A percentile compares a stretch with the other conserved stretches of the same genome.
Evolutionary conservation across 2,888 invertebrate species (phyloP).

Genomic region (Rhaphigaster nebulosa): DNA sequence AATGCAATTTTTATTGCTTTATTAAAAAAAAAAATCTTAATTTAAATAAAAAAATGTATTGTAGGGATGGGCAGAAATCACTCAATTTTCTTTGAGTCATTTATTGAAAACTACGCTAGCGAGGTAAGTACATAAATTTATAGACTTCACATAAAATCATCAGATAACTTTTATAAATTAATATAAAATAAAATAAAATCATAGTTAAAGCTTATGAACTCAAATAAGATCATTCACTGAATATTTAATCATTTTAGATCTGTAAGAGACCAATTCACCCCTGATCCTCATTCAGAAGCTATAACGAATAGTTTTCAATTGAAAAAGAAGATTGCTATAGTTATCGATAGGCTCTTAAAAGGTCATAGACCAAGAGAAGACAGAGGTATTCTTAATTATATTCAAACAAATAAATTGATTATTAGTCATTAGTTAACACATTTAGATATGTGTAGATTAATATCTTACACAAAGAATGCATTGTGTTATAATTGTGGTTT

Average conservation of each 20-base stretch:
- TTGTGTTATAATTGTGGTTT: too few species aligned
- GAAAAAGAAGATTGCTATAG: slow-evolving; percentile 64
- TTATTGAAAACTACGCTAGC: slow-evolving; percentile 76
- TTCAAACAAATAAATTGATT: too few species aligned
- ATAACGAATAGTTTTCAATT: slow-evolving; percentile 71
- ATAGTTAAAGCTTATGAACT: not conserved
- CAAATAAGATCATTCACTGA: not conserved
- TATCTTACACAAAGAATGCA: too few species aligned
- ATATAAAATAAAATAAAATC: not conserved
- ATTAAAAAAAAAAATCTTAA: not conserved
- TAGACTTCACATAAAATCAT: not conserved
- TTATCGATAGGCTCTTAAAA: slow-evolving; percentile 64
- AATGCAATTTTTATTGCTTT: not conserved
- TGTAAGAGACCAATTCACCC: slow-evolving; percentile 75
- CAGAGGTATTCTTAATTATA: slow-evolving; percentile 62
- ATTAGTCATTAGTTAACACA: not conserved
- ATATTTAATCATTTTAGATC: slow-evolving; percentile 69
- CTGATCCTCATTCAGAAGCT: slow-evolving; percentile 71
- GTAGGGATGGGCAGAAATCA: slow-evolving; percentile 86
- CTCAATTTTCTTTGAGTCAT: slow-evolving; percentile 77
- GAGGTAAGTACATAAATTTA: slow-evolving; percentile 15
- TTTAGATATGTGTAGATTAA: not conserved
- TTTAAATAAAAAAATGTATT: slow-evolving; percentile 64
- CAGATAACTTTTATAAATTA: not conserved
- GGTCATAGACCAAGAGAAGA: slow-evolving; percentile 61